phyloP scores from a whole-genome alignment of 1,140 invertebrate genomes.

The Campoletis sonorensis region DNA sequence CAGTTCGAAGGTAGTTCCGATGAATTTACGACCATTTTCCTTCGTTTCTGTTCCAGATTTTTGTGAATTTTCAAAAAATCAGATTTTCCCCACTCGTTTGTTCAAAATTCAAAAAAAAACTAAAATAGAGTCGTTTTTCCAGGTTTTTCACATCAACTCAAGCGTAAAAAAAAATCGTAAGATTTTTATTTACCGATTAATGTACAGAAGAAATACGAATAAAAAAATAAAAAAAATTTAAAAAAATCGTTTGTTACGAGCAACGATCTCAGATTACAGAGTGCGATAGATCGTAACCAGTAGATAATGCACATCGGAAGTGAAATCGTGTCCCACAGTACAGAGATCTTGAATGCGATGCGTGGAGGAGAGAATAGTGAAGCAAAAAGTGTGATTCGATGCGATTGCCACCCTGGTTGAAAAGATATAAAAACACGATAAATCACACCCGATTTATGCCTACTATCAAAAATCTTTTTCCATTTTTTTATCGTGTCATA shows the following conservation, averaged over 20 bases:
- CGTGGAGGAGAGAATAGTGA: background rate
- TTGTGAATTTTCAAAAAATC: too few relatives aligned
- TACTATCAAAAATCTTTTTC: background rate
- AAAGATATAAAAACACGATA: conserved; percentile 4
- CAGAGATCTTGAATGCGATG: background rate
- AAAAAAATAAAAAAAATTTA: too few relatives aligned
- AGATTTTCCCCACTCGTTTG: too few relatives aligned
- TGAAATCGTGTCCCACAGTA: conserved; percentile 1
- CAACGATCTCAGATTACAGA: background rate
- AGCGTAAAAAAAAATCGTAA: background rate
- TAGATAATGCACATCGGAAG: conserved; percentile 9
- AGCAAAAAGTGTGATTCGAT: background rate
- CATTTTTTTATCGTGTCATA: background rate
- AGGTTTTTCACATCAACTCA: too few relatives aligned
- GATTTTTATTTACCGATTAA: too few relatives aligned
- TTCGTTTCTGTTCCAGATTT: too few relatives aligned
- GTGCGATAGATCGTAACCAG: conserved; percentile 6
- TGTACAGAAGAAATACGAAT: too few relatives aligned
- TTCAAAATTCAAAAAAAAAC: too few relatives aligned
- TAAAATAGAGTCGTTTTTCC: too few relatives aligned
- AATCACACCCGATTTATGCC: background rate
- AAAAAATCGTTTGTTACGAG: background rate
- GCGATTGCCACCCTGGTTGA: background rate
- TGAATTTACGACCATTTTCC: too few relatives aligned
- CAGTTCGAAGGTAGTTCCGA: too few relatives aligned